Evolutionary conservation across 2,113 vertebrate species (phyloP), one percentile per base, ranked within the genome.

Genomic region (Thinocorus orbignyianus): DNA sequence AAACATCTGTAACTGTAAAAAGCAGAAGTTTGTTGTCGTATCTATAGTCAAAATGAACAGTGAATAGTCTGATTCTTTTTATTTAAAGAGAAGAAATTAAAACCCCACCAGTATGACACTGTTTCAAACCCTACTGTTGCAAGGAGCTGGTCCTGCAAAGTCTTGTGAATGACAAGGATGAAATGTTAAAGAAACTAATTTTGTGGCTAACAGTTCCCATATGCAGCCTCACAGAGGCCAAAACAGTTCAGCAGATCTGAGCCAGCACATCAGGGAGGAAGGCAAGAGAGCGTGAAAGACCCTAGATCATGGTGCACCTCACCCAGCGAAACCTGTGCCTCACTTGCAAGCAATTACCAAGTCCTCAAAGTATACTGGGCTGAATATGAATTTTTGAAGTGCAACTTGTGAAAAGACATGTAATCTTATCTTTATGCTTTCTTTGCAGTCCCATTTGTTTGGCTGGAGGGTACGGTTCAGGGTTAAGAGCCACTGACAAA

Each of bases 261-360:
- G 90, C 44, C 0, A 64, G 23, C n/a, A 46, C 37, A 51, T 23
- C 24, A 76, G 48, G 26, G 44, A 69, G 31, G 41, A 92, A 88
- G 42, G 41, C 28, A 60, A 72, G 74, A 64, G 14, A 35, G 12
- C 4, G 10, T 22, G 9, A 35, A 89, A 90, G 60, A 37, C 52
- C 46, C n/a, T 46, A 49, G 52, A 58, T 11, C 60, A 81, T 1
- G 1, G 37, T 0, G 0, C 6, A 51, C 30, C 12, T 51, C 28
- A 70, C 6, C 28, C 61, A 60, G 19, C 10, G 4, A 37, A 68
- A 65, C 48, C 42, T 46, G 10, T 60, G 57, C 62, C 58, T 76
- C 42, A 8, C 49, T 69, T 62, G 74, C 33, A 76, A 74, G 60
- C 20, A 92, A 4, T 25, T 28, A 31, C 20, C 5, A 58, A 66